A percentile compares a stretch with the other conserved stretches of the same genome.
Evolutionary conservation across 2,113 vertebrate genomes (phyloP).

Genomic region (Melanostigma gelatinosum): DNA sequence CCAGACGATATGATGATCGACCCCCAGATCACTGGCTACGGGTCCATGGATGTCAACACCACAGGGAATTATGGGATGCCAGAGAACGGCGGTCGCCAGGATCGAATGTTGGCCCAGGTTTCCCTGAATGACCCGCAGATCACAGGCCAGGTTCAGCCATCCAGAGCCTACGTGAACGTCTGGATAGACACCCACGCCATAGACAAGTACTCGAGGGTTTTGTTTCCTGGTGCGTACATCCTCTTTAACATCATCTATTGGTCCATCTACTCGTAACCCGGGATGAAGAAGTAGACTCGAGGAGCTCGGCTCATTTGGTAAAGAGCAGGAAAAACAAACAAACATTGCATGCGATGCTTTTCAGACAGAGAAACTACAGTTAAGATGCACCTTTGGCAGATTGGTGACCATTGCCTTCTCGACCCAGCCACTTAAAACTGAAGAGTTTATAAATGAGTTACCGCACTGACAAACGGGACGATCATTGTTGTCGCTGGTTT

Average conservation of each 20-base stretch:
- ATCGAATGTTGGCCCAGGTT: conserved; percentile 91
- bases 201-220: conserved; percentile 96
- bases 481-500: background rate
- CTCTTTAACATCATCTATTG: conserved; percentile 99
- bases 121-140: conserved; percentile 86
- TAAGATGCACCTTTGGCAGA: conserved; percentile 44
- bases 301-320: conserved; percentile 7
- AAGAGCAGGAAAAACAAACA: background rate
- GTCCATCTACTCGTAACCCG: conserved; percentile 93
- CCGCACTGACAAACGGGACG: conserved; percentile 12
- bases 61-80: conserved; percentile 86
- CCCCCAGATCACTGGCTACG: conserved; percentile 86
- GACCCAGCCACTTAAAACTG: conserved; percentile 74
- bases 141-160: conserved; percentile 85
- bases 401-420: conserved; percentile 73
- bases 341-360: conserved; percentile 23
- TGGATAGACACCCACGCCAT: conserved; percentile 97
- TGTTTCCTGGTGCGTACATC: conserved; percentile 95
- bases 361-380: conserved; percentile 33
- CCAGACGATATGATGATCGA: conserved; percentile 88
- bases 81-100: conserved; percentile 88
- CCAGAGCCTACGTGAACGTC: conserved; percentile 91
- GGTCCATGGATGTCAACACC: conserved; percentile 87
- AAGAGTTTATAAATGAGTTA: conserved; percentile 32
- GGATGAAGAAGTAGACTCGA: conserved; percentile 15